phyloP scores from a whole-genome alignment of 2,888 invertebrate species.

The Sarcophaga caerulescens region DNA sequence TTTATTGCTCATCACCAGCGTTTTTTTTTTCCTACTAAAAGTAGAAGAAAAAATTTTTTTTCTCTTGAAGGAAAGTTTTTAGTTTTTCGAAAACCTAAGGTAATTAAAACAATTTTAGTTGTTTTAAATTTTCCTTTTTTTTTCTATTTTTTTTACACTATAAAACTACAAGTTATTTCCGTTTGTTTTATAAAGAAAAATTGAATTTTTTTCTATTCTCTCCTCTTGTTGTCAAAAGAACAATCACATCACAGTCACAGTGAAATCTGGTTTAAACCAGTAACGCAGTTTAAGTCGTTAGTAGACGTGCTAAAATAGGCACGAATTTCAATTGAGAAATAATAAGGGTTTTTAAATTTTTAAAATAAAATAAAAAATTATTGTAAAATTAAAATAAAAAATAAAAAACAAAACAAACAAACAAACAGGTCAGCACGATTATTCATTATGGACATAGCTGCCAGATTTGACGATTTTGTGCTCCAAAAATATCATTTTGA shows the following conservation, averaged over 20 bases:
- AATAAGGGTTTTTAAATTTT: neutral
- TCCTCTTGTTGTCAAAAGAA: too few species aligned
- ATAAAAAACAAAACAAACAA: neutral
- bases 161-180: slow-evolving; percentile 49
- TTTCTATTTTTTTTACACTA: neutral
- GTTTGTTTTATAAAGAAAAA: slow-evolving; percentile 36
- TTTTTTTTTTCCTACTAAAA: neutral
- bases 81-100: slow-evolving; percentile 25
- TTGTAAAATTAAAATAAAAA: neutral
- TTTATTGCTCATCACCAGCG: slow-evolving; percentile 51
- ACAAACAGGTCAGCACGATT: too few species aligned
- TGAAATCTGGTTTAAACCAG: slow-evolving; percentile 14
- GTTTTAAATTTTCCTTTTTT: slow-evolving; percentile 12
- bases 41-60: neutral
- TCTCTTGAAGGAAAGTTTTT: too few species aligned
- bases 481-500: too few species aligned
- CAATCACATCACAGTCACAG: neutral
- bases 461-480: too few species aligned
- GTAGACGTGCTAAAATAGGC: neutral
- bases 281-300: neutral
- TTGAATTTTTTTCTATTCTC: too few species aligned
- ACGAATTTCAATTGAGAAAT: neutral
- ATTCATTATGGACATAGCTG: too few species aligned
- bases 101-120: slow-evolving; percentile 62
- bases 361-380: neutral